Evolutionary conservation across 2,888 invertebrate species (phyloP).

Genomic region (Drosophila borborema): DNA sequence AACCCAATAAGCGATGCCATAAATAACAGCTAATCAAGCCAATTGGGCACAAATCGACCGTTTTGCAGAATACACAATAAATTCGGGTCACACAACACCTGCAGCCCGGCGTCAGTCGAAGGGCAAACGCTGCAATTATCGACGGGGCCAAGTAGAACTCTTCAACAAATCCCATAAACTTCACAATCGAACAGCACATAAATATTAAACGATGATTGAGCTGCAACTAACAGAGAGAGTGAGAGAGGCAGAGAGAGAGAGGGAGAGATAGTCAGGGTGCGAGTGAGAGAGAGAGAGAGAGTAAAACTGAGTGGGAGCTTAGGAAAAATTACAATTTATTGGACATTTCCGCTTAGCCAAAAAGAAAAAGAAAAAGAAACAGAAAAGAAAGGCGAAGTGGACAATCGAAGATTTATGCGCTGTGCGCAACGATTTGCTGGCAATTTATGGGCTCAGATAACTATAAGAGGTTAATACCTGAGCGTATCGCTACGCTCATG

Average conservation of each 20-base stretch:
- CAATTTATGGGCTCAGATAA: slow-evolving; percentile 62
- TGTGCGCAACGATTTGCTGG: slow-evolving; percentile 59
- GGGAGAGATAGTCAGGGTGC: not conserved
- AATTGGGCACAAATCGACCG: slow-evolving; percentile 73
- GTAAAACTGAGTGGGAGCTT: slow-evolving; percentile 52
- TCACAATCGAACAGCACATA: slow-evolving; percentile 79
- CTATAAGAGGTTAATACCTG: slow-evolving; percentile 63
- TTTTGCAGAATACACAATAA: slow-evolving; percentile 56
- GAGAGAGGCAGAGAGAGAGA: not conserved
- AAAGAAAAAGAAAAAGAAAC: slow-evolving; percentile 54
- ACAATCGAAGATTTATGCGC: slow-evolving; percentile 76
- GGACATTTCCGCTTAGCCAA: slow-evolving; percentile 77
- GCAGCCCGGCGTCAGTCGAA: slow-evolving; percentile 49
- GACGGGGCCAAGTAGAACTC: slow-evolving; percentile 44
- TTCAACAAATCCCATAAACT: slow-evolving; percentile 80
- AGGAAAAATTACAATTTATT: slow-evolving; percentile 83
- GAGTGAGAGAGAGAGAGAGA: not conserved
- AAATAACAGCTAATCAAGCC: slow-evolving; percentile 79
- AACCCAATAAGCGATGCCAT: slow-evolving; percentile 56
- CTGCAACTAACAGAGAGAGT: slow-evolving; percentile 56
- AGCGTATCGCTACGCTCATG: slow-evolving; percentile 34
- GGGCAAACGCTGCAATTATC: slow-evolving; percentile 74
- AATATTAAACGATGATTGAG: slow-evolving; percentile 83
- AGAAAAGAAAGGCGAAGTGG: slow-evolving; percentile 38
- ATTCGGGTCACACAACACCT: slow-evolving; percentile 74